These are phyloP conservation scores for Apotomis turbidana DNA, from an alignment of 2,888 invertebrate species.

Conservation along the genomic window DNA sequence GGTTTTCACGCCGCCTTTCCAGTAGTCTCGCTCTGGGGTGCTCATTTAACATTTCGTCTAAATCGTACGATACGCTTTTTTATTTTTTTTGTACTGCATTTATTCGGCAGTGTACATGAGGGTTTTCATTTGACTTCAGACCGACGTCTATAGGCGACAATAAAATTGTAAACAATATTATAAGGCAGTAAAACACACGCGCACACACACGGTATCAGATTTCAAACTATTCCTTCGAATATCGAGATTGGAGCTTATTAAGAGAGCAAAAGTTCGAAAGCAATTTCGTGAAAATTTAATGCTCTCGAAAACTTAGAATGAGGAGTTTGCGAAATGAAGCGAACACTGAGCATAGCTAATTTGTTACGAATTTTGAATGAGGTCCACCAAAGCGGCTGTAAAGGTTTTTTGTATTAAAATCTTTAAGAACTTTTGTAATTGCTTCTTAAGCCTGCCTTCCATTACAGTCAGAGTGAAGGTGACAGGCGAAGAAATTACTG, in stretches of 20 bases:
- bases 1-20: conserved; percentile 10
- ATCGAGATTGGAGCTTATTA: conserved; percentile 73
- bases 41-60: conserved; percentile 13
- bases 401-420: conserved; percentile 45
- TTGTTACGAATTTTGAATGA: conserved; percentile 75
- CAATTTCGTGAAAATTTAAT: conserved; percentile 82
- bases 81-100: not conserved
- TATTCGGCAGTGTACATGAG: not conserved
- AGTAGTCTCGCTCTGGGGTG: not conserved
- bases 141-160: conserved; percentile 3
- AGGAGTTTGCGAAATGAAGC: conserved; percentile 76
- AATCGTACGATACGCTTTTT: not conserved
- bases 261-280: conserved; percentile 77
- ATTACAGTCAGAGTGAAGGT: conserved; percentile 42
- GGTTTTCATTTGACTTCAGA: not conserved
- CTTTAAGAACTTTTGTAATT: conserved; percentile 44
- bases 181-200: conserved; percentile 60
- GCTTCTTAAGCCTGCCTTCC: conserved; percentile 41
- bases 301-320: conserved; percentile 74
- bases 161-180: conserved; percentile 48
- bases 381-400: conserved; percentile 53
- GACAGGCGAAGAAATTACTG: conserved; percentile 44
- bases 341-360: conserved; percentile 77
- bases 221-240: conserved; percentile 73
- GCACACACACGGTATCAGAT: conserved; percentile 57